A percentile compares a stretch with the other conserved stretches of the same genome.
Evolutionary conservation across 2,113 vertebrate species (phyloP).

Genomic region (Poeciliopsis prolifica): DNA sequence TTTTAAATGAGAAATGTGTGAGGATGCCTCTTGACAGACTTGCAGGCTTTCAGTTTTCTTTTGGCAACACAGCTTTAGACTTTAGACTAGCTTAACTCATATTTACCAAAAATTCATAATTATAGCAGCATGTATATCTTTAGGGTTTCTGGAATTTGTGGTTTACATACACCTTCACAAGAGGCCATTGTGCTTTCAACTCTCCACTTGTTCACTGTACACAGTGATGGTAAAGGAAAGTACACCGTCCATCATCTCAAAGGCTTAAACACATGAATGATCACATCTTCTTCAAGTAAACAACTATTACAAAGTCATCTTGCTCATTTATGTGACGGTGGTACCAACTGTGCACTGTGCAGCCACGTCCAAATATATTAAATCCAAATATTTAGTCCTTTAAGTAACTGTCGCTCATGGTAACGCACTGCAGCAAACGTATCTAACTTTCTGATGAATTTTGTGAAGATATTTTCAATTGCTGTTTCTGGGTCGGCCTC

Average conservation of each 20-base stretch:
- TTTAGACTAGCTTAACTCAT: too few species aligned
- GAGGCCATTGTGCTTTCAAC: background rate
- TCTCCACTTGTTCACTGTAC: background rate
- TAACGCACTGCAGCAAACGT: background rate
- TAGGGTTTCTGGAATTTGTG: too few species aligned
- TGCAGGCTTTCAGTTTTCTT: background rate
- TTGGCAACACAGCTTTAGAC: too few species aligned
- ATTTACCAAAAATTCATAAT: too few species aligned
- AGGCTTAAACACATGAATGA: background rate
- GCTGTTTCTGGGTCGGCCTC: conserved; percentile 37
- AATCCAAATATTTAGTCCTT: background rate
- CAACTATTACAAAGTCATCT: background rate
- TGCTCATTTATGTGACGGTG: background rate
- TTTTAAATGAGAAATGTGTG: background rate
- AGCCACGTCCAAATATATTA: background rate
- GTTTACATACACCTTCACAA: too few species aligned
- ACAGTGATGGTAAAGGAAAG: background rate
- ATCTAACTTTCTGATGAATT: conserved; percentile 24
- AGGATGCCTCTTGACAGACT: conserved; percentile 14
- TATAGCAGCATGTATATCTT: too few species aligned
- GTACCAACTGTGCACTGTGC: too few species aligned
- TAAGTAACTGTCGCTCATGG: background rate
- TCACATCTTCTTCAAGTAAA: too few species aligned
- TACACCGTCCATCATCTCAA: too few species aligned
- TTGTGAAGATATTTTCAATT: conserved; percentile 47